Conservation (phyloP, 1,140 invertebrate species). For the Alviniconcha marisindica region DNA sequence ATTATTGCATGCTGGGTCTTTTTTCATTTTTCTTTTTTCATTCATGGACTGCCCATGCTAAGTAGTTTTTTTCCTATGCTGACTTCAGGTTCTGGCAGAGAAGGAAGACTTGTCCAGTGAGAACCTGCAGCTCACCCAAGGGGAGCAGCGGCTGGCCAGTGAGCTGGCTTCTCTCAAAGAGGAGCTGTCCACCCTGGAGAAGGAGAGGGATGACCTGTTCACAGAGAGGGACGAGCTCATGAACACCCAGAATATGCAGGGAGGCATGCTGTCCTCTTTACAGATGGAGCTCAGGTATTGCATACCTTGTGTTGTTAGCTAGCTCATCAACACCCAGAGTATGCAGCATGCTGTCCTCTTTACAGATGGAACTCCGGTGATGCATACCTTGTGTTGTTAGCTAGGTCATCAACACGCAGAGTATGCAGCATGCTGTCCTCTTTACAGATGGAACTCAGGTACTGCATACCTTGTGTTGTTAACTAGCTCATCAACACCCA, state of each 20-base stretch:
- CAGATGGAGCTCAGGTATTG: constrained; percentile 26
- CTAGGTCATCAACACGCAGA: constrained; percentile 22
- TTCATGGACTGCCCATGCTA: no score
- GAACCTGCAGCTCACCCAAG: constrained; percentile 57
- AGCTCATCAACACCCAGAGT: no score
- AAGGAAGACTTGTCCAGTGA: constrained; percentile 64
- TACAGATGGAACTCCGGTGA: constrained; percentile 32
- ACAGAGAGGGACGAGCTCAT: constrained; percentile 39
- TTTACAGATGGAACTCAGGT: constrained; percentile 21
- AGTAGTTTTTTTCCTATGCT: background rate
- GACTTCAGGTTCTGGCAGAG: constrained; percentile 41
- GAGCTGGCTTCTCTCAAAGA: constrained; percentile 60
- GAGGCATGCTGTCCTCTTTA: constrained; percentile 19
- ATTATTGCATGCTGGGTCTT: no score
- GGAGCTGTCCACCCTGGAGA: constrained; percentile 54
- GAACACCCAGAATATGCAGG: constrained; percentile 14
- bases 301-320: background rate
- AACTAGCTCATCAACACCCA: constrained; percentile 34
- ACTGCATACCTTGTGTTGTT: background rate
- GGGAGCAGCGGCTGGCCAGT: constrained; percentile 60
- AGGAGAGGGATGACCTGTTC: constrained; percentile 51
- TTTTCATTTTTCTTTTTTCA: no score
- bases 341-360: no score
- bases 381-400: no score
- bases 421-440: background rate